Evolutionary conservation across 2,888 invertebrate genomes (phyloP), one percentile per base, ranked within the genome.

Genomic region (Xestia c-nigrum): DNA sequence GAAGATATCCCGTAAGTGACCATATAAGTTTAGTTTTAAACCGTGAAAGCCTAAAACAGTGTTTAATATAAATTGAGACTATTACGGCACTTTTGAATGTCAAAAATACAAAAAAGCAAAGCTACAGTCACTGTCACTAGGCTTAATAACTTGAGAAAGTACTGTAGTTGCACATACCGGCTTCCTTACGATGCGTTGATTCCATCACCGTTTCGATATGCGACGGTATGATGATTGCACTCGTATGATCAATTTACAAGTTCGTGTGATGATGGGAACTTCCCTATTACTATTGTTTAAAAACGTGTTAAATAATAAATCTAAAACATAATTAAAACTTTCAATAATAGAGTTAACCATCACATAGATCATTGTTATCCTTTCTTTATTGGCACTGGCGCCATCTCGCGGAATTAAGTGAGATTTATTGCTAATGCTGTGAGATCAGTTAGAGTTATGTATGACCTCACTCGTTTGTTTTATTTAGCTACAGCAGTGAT

Each of bases 351-450:
- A 38, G 7, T 14, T 40, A 24, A 24, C 40, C 19, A 16, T 24
- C 5, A 16, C 14, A 38, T 19, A 31, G 16, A 4, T 72, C 1
- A 38, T 57, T 72, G 46, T 55, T 46, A 52, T 12, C 5, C 6
- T 46, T 57, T 31, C 12, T 40, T 4, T 77, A 21, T 38, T 63
- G 46, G 6, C 10, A 57, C 31, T 63, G 57, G 43, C 74, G 74
- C 69, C 80, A 81, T 70, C 81, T 84, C 12, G 61, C n/a, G 24
- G 50, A 14, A 47, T 21, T 10, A 21, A 24, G 3, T 47, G 12
- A 72, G 10, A 80, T n/a, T 76, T 57, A 47, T 70, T 66, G 40
- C 40, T 6, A 21, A 3, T 24, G 6, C 4, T 47, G 55, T 21
- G 21, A 6, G 4, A 10, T 76, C 31, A 52, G 31, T 63, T 12